phyloP scores from a whole-genome alignment of 1,140 invertebrate species.

The Lepidostoma basale region DNA sequence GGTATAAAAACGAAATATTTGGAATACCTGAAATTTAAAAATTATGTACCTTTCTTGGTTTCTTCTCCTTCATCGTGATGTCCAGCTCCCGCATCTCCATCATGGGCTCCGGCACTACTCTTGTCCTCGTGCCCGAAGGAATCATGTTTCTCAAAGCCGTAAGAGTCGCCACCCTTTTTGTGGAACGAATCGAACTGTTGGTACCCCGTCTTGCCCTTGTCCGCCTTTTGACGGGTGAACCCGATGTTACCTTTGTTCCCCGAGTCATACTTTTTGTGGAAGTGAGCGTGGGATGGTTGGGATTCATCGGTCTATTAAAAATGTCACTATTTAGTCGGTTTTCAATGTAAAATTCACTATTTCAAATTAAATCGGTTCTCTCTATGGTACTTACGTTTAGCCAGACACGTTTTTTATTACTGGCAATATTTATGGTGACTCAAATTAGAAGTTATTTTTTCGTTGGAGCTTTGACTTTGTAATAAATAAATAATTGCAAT shows the following conservation, averaged over 20 bases:
- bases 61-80: slow-evolving; percentile 52
- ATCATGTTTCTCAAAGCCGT: slow-evolving; percentile 70
- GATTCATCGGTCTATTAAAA: too few relatives aligned
- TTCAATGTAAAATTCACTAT: too few relatives aligned
- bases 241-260: slow-evolving; percentile 68
- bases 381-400: too few relatives aligned
- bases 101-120: slow-evolving; percentile 45
- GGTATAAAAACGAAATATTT: too few relatives aligned
- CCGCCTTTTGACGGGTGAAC: slow-evolving; percentile 66
- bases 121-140: slow-evolving; percentile 62
- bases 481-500: too few relatives aligned
- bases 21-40: neutral
- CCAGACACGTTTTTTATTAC: too few relatives aligned
- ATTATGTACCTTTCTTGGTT: slow-evolving; percentile 30
- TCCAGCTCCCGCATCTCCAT: slow-evolving; percentile 45
- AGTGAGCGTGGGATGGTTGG: slow-evolving; percentile 49
- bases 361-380: too few relatives aligned
- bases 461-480: too few relatives aligned
- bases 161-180: slow-evolving; percentile 72
- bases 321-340: too few relatives aligned
- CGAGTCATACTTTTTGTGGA: slow-evolving; percentile 57
- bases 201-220: slow-evolving; percentile 72
- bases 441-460: too few relatives aligned
- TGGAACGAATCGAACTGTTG: slow-evolving; percentile 74
- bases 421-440: too few relatives aligned